phyloP scores from a whole-genome alignment of 2,113 vertebrate species.

The Corythoichthys intestinalis region DNA sequence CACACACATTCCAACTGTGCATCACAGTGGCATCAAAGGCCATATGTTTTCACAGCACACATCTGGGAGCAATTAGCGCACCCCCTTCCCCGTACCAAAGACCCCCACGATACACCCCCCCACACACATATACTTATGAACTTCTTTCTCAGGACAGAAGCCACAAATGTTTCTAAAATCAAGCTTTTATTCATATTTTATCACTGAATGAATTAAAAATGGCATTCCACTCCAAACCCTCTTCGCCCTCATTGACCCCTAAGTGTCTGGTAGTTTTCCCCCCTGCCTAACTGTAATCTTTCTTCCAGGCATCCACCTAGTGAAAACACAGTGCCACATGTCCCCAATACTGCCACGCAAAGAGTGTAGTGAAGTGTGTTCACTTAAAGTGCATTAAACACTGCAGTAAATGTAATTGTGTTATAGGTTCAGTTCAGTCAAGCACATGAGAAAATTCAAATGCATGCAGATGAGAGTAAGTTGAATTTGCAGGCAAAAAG shows the following conservation, averaged over 20 bases:
- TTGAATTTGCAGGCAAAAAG: neutral
- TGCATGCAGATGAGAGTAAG: neutral
- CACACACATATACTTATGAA: constrained; percentile 7
- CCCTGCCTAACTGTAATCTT: constrained; percentile 38
- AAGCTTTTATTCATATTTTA: constrained; percentile 18
- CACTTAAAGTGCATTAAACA: neutral
- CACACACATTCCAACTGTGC: constrained; percentile 14
- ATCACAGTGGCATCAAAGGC: constrained; percentile 10
- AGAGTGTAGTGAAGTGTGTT: neutral
- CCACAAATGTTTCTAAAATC: constrained; percentile 9
- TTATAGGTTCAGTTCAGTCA: neutral
- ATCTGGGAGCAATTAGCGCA: constrained; percentile 10
- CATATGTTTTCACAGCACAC: constrained; percentile 15
- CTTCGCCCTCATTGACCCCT: constrained; percentile 41
- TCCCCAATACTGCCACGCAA: constrained; percentile 14
- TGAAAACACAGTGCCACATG: constrained; percentile 62
- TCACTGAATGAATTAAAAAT: constrained; percentile 6
- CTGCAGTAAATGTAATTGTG: neutral
- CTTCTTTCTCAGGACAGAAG: constrained; percentile 40
- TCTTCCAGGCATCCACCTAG: constrained; percentile 44
- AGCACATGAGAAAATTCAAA: neutral
- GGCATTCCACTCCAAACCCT: neutral
- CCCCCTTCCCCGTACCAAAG: constrained; percentile 9
- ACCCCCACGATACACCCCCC: constrained; percentile 14
- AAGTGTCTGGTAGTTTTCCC: constrained; percentile 14